phyloP scores from a whole-genome alignment of 2,888 invertebrate species.

The Smittia aterrima region DNA sequence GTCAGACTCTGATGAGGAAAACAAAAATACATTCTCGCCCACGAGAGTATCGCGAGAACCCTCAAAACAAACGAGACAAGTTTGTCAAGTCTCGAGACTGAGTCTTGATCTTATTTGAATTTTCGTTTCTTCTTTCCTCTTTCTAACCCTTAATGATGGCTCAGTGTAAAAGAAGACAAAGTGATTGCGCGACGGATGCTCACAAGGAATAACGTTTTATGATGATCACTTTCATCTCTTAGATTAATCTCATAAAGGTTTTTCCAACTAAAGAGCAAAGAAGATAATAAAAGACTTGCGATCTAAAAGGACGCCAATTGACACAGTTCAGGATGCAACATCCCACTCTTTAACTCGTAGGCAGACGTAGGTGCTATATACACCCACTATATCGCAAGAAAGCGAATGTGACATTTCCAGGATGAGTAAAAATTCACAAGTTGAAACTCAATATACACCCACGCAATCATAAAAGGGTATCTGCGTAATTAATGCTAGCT shows the following conservation, averaged over 20 bases:
- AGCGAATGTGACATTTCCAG: no score
- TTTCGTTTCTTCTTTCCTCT: neutral
- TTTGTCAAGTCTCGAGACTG: neutral
- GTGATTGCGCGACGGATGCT: neutral
- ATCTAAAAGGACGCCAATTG: no score
- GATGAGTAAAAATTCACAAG: neutral
- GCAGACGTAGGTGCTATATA: no score
- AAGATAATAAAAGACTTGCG: no score
- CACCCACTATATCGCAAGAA: no score
- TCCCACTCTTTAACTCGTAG: no score
- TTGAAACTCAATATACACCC: neutral
- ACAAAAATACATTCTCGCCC: neutral
- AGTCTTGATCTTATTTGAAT: neutral
- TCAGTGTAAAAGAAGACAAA: neutral
- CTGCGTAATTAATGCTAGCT: neutral
- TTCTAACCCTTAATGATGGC: neutral
- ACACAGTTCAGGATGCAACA: no score
- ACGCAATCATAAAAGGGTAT: neutral
- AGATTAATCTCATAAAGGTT: neutral
- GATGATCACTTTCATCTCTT: conserved; percentile 1
- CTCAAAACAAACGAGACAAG: neutral
- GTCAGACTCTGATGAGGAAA: neutral
- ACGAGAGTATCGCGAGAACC: neutral
- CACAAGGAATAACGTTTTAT: neutral
- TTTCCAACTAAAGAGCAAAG: neutral